Conservation (phyloP, 2,888 invertebrate species). For the Trachelus troglodyta region DNA sequence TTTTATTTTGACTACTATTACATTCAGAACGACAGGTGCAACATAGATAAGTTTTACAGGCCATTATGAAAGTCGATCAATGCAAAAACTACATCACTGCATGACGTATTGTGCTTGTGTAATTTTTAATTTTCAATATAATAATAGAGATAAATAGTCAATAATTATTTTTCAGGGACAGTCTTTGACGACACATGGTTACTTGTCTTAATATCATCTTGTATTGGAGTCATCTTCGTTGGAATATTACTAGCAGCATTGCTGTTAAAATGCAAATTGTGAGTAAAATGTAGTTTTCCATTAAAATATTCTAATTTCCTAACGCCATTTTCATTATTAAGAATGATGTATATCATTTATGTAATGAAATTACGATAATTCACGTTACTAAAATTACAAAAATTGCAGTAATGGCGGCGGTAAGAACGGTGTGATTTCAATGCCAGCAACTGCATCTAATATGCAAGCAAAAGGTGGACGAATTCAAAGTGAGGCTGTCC, state of each 20-base stretch:
- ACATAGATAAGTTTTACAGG: neutral
- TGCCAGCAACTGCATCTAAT: conserved; percentile 54
- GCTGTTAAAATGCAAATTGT: conserved; percentile 87
- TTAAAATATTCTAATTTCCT: neutral
- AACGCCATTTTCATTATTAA: neutral
- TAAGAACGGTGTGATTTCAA: conserved; percentile 58
- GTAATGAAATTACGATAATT: neutral
- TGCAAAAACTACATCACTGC: neutral
- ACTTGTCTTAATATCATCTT: conserved; percentile 81
- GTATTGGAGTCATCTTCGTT: conserved; percentile 82
- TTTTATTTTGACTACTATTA: neutral
- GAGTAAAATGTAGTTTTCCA: conserved; percentile 63
- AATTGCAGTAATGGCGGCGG: conserved; percentile 53
- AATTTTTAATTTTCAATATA: neutral
- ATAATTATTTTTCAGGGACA: conserved; percentile 68
- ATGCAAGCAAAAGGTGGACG: conserved; percentile 59
- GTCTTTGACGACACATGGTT: conserved; percentile 85
- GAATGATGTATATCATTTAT: neutral
- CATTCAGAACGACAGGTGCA: neutral
- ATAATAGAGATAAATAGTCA: neutral
- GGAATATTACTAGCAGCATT: conserved; percentile 83
- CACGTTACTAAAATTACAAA: neutral
- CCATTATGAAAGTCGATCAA: neutral
- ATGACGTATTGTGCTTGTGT: neutral
- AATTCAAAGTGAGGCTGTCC: conserved; percentile 69